Evolutionary conservation across 2,888 invertebrate genomes (phyloP), one percentile per base, ranked within the genome.

Genomic region (Coremacera marginata): DNA sequence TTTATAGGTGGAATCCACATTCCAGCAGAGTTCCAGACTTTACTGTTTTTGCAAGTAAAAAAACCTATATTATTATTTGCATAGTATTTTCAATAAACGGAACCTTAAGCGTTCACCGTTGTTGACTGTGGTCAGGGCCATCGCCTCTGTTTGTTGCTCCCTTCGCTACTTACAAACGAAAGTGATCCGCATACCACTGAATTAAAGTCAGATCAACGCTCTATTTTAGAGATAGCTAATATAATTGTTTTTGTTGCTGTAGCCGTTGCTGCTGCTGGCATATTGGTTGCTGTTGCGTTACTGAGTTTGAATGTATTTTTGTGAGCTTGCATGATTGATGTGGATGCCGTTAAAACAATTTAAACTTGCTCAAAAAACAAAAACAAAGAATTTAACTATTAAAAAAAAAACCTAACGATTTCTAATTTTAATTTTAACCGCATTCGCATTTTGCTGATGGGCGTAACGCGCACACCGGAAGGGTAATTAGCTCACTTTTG

Each of bases 401-500:
- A 37, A 34, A 67, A 65, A 67, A 65, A 37, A 67, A 34, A 7
- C 44, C 34, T 22, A 37, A 22, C 68, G 68, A 68, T 68, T 68
- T 68, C 68, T 68, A 67, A 75, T 52, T 67, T 75, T 8, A 67
- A 75, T 75, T 65, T 75, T 31, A 60, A 22, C 74, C 57, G 49
- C 57, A 73, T 73, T 49, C 62, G 73, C 19, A 73, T 85, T 86
- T 85, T 83, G 84, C 85, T 83, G 80, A 82, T 82, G 85, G 85
- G 85, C 85, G 86, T 86, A 84, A 85, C 86, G 83, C 85, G 85
- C 84, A 83, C 82, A 87, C 86, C 87, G 87, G 87, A 87, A 87
- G 86, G 87, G 87, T 87, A 87, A 87, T 87, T 87, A 87, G 86
- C 86, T 87, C 84, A 85, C 84, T 83, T 82, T 86, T 86, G 86